Percentiles rank a stretch among this genome's conserved stretches.
These are phyloP conservation scores for Falco cherrug DNA, from an alignment of 2,797 vertebrate species.

Conservation along the genomic window DNA sequence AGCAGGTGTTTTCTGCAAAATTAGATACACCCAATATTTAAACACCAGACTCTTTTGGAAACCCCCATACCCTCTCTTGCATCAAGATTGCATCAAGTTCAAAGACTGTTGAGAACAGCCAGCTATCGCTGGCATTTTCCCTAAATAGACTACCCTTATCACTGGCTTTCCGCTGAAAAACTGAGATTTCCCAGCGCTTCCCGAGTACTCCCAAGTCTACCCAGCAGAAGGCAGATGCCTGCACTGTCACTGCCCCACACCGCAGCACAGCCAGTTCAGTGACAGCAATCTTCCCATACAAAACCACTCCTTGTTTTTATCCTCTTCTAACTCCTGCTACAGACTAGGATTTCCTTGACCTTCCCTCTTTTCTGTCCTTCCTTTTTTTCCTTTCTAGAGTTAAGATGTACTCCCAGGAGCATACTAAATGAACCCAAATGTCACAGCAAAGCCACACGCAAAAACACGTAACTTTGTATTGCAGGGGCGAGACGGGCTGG, in stretches of 20 bases:
- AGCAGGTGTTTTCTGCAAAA: background rate
- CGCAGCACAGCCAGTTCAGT: rapidly evolving
- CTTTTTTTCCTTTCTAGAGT: background rate
- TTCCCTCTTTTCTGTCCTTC: background rate
- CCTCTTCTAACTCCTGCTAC: background rate
- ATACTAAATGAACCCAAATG: background rate
- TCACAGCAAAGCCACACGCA: rapidly evolving
- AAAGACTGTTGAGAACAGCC: background rate
- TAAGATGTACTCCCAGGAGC: background rate
- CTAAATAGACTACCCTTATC: background rate
- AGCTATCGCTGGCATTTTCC: background rate
- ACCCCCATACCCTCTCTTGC: background rate
- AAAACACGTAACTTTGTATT: background rate
- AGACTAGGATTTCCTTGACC: background rate
- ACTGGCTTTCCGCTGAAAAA: background rate
- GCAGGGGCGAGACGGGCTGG: background rate
- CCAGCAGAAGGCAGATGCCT: background rate
- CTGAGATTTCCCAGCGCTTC: background rate
- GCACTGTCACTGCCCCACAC: background rate
- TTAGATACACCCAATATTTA: background rate
- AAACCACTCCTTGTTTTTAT: background rate
- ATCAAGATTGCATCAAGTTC: background rate
- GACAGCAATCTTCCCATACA: background rate
- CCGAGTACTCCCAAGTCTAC: background rate
- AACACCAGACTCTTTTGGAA: background rate